Evolutionary conservation across 2,888 invertebrate genomes (phyloP).

Genomic region (Toxonevra muliebris): DNA sequence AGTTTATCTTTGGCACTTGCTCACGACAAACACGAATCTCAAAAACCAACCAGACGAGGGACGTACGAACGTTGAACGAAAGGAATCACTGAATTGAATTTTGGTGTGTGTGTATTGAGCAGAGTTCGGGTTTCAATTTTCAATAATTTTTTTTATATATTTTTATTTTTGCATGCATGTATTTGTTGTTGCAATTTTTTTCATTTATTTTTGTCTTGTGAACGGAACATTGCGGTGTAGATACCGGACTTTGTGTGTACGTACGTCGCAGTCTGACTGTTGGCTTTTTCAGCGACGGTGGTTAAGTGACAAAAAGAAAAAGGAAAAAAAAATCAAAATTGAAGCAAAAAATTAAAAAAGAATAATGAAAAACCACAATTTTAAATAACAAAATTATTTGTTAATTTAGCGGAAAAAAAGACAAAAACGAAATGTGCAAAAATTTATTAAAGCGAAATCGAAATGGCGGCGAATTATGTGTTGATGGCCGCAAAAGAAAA

Average conservation of each 20-base stretch:
- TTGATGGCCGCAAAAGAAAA: background rate
- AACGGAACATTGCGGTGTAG: conserved; percentile 38
- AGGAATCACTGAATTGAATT: conserved; percentile 26
- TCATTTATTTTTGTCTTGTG: conserved; percentile 16
- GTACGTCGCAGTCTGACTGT: conserved; percentile 30
- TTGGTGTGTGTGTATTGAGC: conserved; percentile 16
- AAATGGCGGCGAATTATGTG: background rate
- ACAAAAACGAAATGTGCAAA: background rate
- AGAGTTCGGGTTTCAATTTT: conserved; percentile 27
- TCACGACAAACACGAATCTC: conserved; percentile 37
- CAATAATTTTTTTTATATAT: conserved; percentile 19
- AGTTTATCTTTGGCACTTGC: conserved; percentile 49
- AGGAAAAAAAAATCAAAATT: background rate
- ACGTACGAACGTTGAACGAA: conserved; percentile 15
- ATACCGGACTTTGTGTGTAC: conserved; percentile 42
- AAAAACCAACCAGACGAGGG: too few species aligned
- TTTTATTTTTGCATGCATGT: conserved; percentile 14
- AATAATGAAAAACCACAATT: conserved; percentile 11
- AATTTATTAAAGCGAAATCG: background rate
- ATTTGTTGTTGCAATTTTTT: conserved; percentile 9
- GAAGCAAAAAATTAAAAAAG: background rate
- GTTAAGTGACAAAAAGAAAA: conserved; percentile 1
- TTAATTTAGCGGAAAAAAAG: background rate
- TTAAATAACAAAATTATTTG: background rate
- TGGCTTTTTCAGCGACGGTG: conserved; percentile 14